phyloP scores from a whole-genome alignment of 1,140 invertebrate genomes.

The Oreohelix idahoensis region DNA sequence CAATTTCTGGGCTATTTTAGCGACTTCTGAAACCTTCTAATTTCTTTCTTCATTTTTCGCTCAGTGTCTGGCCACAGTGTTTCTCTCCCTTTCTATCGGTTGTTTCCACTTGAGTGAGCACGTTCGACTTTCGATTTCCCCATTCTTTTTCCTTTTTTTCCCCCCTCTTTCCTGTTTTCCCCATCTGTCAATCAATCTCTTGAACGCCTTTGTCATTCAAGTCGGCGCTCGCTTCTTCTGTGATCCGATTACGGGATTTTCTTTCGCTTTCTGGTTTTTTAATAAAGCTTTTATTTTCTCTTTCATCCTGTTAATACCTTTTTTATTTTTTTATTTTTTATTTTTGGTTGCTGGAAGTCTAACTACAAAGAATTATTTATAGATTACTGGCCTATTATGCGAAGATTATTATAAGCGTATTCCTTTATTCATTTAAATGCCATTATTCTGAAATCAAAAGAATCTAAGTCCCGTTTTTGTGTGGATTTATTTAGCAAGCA shows the following conservation, averaged over 20 bases:
- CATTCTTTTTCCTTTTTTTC: neutral
- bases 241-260: neutral
- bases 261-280: neutral
- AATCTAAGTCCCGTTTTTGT: too few species aligned
- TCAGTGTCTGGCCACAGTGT: neutral
- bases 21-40: neutral
- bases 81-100: neutral
- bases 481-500: too few species aligned
- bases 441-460: neutral
- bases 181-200: neutral
- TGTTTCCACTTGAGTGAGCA: neutral
- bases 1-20: too few species aligned
- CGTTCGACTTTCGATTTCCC: neutral
- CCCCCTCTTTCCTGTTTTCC: neutral
- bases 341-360: neutral
- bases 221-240: neutral
- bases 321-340: neutral
- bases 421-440: neutral
- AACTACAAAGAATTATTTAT: neutral
- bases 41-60: neutral
- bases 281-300: neutral
- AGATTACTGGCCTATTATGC: too few species aligned
- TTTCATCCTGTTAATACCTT: neutral
- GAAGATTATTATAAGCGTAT: neutral
- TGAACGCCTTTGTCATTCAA: neutral